Conservation (phyloP, 53 echinoderm and acorn worm genomes). For the Stichopus horrens region DNA sequence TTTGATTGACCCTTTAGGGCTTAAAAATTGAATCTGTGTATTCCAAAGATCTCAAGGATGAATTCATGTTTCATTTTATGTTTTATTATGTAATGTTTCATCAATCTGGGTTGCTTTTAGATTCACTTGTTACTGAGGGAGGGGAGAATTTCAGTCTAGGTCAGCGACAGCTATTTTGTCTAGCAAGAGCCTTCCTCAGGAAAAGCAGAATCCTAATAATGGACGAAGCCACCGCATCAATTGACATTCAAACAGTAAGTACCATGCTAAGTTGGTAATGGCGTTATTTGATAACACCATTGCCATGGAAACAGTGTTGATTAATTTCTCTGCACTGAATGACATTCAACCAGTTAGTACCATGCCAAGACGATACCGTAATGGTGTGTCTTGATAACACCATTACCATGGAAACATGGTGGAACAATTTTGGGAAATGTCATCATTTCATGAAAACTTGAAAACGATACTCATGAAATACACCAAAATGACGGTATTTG, state of each 20-base stretch:
- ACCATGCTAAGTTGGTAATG: neutral
- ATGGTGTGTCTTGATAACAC: neutral
- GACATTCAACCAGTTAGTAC: conserved; percentile 72
- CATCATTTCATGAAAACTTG: no score
- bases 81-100: neutral
- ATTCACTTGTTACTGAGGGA: conserved; percentile 63
- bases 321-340: no score
- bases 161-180: conserved; percentile 78
- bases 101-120: conserved; percentile 1
- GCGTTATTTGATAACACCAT: neutral
- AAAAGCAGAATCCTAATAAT: conserved; percentile 71
- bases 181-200: conserved; percentile 73
- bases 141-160: conserved; percentile 82
- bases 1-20: no score
- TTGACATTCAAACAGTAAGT: conserved; percentile 78
- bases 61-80: no score
- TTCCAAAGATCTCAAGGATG: no score
- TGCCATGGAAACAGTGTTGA: no score
- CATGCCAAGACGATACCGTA: neutral
- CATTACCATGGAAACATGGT: no score
- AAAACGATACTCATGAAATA: no score
- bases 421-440: no score
- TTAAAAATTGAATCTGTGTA: no score
- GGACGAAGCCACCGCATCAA: conserved; percentile 85
- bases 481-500: no score